phyloP scores from a whole-genome alignment of 2,888 invertebrate species.

The Polyploca ridens region DNA sequence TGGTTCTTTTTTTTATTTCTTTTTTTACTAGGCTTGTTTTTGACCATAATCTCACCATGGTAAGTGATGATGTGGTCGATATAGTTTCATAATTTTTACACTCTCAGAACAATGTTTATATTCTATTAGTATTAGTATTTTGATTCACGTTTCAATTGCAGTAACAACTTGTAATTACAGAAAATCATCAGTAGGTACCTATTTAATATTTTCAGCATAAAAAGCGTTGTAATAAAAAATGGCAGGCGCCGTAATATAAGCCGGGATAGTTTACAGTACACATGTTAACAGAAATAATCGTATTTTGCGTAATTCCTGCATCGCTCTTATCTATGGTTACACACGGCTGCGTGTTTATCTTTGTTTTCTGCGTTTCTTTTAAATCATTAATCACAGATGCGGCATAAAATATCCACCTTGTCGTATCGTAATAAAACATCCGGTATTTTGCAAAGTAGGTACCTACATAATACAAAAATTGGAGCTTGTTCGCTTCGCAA shows the following conservation, averaged over 20 bases:
- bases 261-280: not conserved
- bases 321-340: slow-evolving; percentile 8
- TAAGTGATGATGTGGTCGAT: too few species aligned
- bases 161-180: too few species aligned
- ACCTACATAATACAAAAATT: too few species aligned
- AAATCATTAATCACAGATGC: not conserved
- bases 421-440: not conserved
- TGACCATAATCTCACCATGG: too few species aligned
- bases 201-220: not conserved
- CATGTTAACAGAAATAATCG: slow-evolving; percentile 8
- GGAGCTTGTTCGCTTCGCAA: too few species aligned
- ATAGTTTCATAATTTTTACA: too few species aligned
- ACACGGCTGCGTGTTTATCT: slow-evolving; percentile 8
- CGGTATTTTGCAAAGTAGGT: too few species aligned
- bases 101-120: too few species aligned
- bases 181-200: not conserved
- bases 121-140: too few species aligned
- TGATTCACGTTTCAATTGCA: too few species aligned
- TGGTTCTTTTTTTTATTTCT: too few species aligned
- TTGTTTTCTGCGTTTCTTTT: slow-evolving; percentile 1
- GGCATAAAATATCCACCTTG: not conserved
- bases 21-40: too few species aligned
- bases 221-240: not conserved
- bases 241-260: not conserved
- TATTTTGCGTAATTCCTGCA: slow-evolving; percentile 3